Conservation (phyloP, 2,113 vertebrate species). For the Spea bombifrons region DNA sequence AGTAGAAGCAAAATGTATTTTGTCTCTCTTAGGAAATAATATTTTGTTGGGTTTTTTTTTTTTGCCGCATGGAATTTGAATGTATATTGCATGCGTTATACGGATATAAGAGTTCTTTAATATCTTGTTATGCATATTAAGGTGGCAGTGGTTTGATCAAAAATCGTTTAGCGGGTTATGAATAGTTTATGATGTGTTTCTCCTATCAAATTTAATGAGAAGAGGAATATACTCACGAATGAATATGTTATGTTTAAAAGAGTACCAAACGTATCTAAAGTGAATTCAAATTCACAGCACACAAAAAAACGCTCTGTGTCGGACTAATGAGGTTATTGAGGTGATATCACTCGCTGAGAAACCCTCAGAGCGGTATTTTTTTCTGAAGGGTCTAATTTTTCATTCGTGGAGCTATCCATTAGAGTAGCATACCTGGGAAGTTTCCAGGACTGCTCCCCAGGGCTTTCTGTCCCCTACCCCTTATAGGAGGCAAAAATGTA, state of each 20-base stretch:
- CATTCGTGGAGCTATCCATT: too few species aligned
- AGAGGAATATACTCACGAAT: not conserved
- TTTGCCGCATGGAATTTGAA: not conserved
- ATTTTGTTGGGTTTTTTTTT: not conserved
- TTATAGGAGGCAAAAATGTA: too few species aligned
- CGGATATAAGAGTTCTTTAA: constrained; percentile 6
- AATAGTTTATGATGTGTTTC: constrained; percentile 15
- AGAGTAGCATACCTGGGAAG: too few species aligned
- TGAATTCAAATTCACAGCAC: not conserved
- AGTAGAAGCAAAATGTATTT: not conserved
- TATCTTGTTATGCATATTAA: constrained; percentile 17
- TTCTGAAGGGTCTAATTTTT: too few species aligned
- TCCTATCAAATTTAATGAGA: not conserved
- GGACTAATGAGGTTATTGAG: not conserved
- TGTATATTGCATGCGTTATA: not conserved
- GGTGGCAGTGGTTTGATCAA: constrained; percentile 1
- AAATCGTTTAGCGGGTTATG: constrained; percentile 12
- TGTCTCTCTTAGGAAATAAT: constrained; percentile 15
- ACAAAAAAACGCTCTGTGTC: too few species aligned
- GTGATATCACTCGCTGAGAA: not conserved
- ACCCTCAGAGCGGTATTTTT: not conserved
- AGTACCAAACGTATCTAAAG: not conserved
- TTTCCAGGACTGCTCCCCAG: too few species aligned
- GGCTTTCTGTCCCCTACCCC: too few species aligned
- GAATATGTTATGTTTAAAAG: constrained; percentile 1